Percentiles rank a stretch among this genome's conserved stretches.
These are phyloP conservation scores for Sula dactylatra DNA, from an alignment of 2,113 vertebrate genomes.

Conservation along the genomic window DNA sequence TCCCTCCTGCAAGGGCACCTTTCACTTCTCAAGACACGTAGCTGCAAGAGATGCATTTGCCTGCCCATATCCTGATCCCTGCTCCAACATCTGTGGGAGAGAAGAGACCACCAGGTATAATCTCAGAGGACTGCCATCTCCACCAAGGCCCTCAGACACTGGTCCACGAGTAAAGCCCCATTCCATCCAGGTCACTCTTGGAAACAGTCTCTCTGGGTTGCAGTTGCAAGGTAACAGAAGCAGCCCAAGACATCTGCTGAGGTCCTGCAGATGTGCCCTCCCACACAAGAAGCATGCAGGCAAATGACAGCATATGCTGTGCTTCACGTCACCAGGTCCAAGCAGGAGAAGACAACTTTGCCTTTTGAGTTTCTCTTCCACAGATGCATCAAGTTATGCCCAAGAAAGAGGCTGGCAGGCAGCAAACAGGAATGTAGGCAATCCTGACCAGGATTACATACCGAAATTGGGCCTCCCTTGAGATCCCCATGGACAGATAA, in stretches of 20 bases:
- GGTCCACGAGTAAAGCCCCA: not conserved
- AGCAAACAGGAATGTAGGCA: not conserved
- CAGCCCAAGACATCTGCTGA: not conserved
- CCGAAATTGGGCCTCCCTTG: not conserved
- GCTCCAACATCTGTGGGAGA: not conserved
- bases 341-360: not conserved
- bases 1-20: not conserved
- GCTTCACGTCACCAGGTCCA: not conserved
- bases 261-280: not conserved
- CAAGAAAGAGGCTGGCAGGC: not conserved
- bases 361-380: not conserved
- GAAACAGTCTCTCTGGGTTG: not conserved
- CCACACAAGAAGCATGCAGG: not conserved
- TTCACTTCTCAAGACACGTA: not conserved
- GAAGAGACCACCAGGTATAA: too few species aligned
- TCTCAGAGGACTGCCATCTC: not conserved
- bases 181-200: not conserved
- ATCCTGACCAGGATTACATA: not conserved
- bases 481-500: not conserved
- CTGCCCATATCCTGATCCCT: fast-evolving
- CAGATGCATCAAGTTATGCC: not conserved
- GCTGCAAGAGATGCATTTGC: not conserved
- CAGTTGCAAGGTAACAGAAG: not conserved
- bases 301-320: fast-evolving
- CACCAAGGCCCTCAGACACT: not conserved